Evolutionary conservation across 1,140 invertebrate genomes (phyloP).

Genomic region (Cecropterus lyciades): DNA sequence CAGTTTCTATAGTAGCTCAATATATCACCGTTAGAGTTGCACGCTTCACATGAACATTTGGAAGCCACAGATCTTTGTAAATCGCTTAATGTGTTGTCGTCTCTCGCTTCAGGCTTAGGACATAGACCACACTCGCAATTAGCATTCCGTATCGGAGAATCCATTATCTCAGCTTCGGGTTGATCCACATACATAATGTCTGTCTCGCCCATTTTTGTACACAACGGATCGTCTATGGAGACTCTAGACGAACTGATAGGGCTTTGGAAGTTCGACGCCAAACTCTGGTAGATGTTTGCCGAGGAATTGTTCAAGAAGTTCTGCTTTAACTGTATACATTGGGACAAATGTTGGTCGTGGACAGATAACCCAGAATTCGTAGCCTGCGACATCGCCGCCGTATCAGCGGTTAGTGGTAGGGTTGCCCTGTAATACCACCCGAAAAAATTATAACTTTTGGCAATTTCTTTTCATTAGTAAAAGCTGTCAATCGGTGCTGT

Average conservation of each 20-base stretch:
- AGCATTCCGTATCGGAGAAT: slow-evolving; percentile 60
- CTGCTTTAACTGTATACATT: slow-evolving; percentile 82
- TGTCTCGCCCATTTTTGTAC: slow-evolving; percentile 63
- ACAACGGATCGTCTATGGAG: slow-evolving; percentile 70
- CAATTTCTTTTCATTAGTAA: background rate
- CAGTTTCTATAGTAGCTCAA: slow-evolving; percentile 72
- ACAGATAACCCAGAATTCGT: slow-evolving; percentile 66
- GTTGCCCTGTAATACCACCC: slow-evolving; percentile 86
- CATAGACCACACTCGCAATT: slow-evolving; percentile 79
- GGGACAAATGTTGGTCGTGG: slow-evolving; percentile 85
- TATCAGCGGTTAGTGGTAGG: slow-evolving; percentile 88
- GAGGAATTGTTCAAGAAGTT: slow-evolving; percentile 78
- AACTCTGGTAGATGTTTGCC: slow-evolving; percentile 70
- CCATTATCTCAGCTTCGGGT: slow-evolving; percentile 60
- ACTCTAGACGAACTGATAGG: slow-evolving; percentile 64
- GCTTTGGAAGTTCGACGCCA: slow-evolving; percentile 66
- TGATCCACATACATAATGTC: slow-evolving; percentile 79
- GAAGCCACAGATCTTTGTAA: slow-evolving; percentile 75
- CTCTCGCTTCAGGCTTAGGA: slow-evolving; percentile 63
- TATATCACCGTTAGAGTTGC: slow-evolving; percentile 74
- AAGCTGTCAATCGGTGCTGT: slow-evolving; percentile 52
- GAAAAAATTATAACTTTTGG: background rate
- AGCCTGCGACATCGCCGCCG: slow-evolving; percentile 83
- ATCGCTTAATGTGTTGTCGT: slow-evolving; percentile 73
- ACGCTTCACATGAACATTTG: slow-evolving; percentile 74